Percentiles rank a stretch among this genome's conserved stretches.
Conservation (phyloP, 2,113 vertebrate genomes). For the Tragelaphus buxtoni region DNA sequence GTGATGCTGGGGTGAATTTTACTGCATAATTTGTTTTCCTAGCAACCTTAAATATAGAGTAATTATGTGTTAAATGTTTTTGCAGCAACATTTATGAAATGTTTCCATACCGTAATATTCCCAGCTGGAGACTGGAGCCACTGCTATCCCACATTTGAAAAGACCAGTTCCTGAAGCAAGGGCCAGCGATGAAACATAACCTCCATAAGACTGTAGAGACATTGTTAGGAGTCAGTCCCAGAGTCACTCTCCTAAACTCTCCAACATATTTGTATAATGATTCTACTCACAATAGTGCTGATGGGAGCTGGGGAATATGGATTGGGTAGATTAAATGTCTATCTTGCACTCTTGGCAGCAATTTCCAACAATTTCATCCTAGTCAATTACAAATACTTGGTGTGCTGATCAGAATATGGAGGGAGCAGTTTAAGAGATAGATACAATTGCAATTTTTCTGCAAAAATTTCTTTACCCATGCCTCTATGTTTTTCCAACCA, state of each 20-base stretch:
- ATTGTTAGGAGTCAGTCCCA: constrained; percentile 60
- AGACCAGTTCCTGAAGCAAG: constrained; percentile 92
- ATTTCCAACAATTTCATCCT: neutral
- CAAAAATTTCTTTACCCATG: neutral
- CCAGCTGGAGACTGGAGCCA: constrained; percentile 98
- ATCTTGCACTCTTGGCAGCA: neutral
- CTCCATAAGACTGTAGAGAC: constrained; percentile 93
- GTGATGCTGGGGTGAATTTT: constrained; percentile 58
- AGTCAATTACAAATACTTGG: neutral
- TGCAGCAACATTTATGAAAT: constrained; percentile 68
- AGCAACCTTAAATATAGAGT: constrained; percentile 71
- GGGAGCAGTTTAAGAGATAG: neutral
- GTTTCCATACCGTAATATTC: constrained; percentile 94
- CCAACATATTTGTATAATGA: neutral
- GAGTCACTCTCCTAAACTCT: neutral
- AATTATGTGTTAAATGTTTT: constrained; percentile 72
- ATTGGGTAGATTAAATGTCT: neutral
- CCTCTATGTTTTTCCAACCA: neutral
- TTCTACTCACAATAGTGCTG: neutral
- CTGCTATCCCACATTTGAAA: constrained; percentile 96
- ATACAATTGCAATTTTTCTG: neutral
- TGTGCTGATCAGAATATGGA: neutral
- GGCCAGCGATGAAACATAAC: constrained; percentile 93
- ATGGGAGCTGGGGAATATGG: neutral
- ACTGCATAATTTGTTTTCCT: constrained; percentile 64